phyloP scores from a whole-genome alignment of 2,113 vertebrate species.

The Anser cygnoides region DNA sequence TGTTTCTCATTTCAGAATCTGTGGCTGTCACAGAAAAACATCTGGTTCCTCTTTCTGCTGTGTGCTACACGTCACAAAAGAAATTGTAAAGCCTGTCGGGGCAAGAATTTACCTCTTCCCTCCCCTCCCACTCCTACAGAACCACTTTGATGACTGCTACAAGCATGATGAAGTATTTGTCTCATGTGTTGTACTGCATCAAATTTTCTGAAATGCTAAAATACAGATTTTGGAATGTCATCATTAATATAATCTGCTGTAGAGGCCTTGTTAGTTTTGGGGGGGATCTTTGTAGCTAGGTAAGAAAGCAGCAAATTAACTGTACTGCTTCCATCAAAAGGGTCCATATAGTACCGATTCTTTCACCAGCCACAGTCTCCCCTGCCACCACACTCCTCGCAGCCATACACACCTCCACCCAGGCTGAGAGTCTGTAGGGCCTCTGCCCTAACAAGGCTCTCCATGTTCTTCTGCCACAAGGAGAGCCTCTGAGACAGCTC shows the following conservation, averaged over 20 bases:
- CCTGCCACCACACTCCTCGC: background rate
- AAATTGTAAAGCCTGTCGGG: background rate
- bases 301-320: background rate
- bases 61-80: background rate
- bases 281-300: background rate
- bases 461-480: background rate
- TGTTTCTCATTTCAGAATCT: constrained; percentile 35
- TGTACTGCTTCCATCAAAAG: background rate
- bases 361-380: background rate
- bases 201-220: background rate
- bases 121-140: background rate
- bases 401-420: background rate
- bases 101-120: background rate
- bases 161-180: background rate
- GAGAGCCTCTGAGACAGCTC: background rate
- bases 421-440: background rate
- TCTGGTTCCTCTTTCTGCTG: background rate
- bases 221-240: background rate
- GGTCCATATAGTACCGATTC: background rate
- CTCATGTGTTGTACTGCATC: background rate
- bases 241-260: background rate
- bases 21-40: background rate
- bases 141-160: background rate
- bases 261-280: background rate
- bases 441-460: background rate